Conservation (phyloP, 1,140 invertebrate species). For the Apis laboriosa region DNA sequence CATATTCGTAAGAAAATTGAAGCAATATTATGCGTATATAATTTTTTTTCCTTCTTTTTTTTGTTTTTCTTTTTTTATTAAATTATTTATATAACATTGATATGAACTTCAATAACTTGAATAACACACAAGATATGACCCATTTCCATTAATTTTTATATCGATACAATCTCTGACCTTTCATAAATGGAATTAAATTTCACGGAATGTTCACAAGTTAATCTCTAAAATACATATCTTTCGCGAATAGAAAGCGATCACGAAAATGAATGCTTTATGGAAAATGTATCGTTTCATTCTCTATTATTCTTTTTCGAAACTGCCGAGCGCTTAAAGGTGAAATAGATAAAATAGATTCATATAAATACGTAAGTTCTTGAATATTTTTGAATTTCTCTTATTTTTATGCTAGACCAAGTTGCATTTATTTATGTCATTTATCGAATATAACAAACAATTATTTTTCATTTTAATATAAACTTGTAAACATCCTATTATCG, state of each 20-base stretch:
- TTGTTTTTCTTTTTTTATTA: not conserved
- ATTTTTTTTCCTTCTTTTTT: not conserved
- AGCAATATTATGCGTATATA: not conserved
- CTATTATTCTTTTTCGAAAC: not conserved
- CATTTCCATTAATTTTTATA: conserved; percentile 37
- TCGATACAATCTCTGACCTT: not conserved
- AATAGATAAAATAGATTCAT: too few relatives aligned
- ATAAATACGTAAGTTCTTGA: not conserved
- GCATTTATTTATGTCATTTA: not conserved
- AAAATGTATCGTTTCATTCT: not conserved
- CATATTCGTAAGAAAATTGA: not conserved
- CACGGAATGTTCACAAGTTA: not conserved
- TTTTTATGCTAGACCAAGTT: not conserved
- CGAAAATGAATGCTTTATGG: not conserved
- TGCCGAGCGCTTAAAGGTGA: not conserved
- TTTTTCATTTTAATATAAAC: not conserved
- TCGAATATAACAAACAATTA: not conserved
- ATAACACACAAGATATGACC: conserved; percentile 7
- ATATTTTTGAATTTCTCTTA: not conserved
- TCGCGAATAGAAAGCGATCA: not conserved
- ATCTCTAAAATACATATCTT: not conserved
- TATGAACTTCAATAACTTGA: conserved; percentile 2
- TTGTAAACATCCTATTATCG: conserved; percentile 18
- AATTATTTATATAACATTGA: not conserved
- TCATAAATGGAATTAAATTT: conserved; percentile 2